Conservation (phyloP, 2,113 vertebrate species). For the Crotophaga sulcirostris region DNA sequence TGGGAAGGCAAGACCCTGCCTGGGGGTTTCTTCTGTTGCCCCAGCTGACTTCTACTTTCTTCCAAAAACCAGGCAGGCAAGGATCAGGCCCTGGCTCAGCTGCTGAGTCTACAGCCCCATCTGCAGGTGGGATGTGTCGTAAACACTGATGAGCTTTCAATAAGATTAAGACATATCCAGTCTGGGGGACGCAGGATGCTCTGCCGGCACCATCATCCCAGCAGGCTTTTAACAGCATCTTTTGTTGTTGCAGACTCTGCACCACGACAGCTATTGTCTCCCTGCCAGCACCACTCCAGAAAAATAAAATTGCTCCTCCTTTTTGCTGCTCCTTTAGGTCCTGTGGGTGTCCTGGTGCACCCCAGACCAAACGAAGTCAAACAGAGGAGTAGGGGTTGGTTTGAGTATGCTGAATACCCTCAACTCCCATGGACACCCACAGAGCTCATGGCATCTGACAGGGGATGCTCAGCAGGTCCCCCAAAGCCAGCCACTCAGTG, state of each 20-base stretch:
- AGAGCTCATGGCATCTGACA: neutral
- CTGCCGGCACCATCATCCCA: neutral
- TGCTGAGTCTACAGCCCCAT: neutral
- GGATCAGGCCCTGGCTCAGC: neutral
- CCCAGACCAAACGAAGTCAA: neutral
- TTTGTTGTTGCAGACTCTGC: neutral
- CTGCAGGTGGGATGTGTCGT: neutral
- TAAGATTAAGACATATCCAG: neutral
- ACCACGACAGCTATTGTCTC: neutral
- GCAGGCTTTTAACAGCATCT: neutral
- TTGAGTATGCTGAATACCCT: neutral
- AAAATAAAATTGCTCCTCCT: neutral
- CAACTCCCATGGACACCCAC: neutral
- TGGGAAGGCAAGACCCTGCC: neutral
- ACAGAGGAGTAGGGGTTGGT: neutral
- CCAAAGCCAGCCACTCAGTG: neutral
- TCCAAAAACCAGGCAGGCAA: neutral
- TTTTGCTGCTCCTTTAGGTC: neutral
- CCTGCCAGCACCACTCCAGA: neutral
- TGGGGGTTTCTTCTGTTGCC: neutral
- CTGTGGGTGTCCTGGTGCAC: neutral
- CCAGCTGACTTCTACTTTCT: neutral
- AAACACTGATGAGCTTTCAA: neutral
- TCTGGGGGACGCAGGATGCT: neutral
- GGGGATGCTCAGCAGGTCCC: neutral